Conservation (phyloP, 2,888 invertebrate species). For the Cephonodes hylas region DNA sequence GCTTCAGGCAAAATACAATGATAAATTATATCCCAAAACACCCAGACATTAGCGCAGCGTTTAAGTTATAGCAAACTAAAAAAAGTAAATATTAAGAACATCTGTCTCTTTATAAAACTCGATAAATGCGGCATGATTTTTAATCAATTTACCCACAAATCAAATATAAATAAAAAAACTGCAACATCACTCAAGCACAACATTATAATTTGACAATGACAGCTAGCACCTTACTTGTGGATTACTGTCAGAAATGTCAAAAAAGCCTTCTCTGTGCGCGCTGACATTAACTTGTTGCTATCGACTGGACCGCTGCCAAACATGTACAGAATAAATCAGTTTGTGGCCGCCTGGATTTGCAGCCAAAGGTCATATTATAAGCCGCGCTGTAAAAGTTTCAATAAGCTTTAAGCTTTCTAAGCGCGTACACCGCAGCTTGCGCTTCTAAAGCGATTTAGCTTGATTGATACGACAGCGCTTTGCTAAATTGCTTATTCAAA, state of each 20-base stretch:
- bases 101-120: too few relatives aligned
- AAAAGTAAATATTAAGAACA: too few relatives aligned
- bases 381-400: conserved; percentile 2
- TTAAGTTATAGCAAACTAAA: too few relatives aligned
- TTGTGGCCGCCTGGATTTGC: conserved; percentile 10
- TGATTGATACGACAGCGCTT: background rate
- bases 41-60: too few relatives aligned
- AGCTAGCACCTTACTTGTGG: background rate
- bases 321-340: conserved; percentile 14
- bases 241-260: background rate
- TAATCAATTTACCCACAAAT: too few relatives aligned
- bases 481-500: background rate
- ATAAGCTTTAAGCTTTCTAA: background rate
- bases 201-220: too few relatives aligned
- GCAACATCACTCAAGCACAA: too few relatives aligned
- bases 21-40: too few relatives aligned
- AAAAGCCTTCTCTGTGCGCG: background rate
- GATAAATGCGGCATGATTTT: too few relatives aligned
- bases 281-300: conserved; percentile 30
- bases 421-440: background rate
- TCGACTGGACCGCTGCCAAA: conserved; percentile 29
- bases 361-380: conserved; percentile 2
- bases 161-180: too few relatives aligned
- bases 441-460: background rate
- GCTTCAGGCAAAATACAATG: too few relatives aligned